Evolutionary conservation across 2,888 invertebrate genomes (phyloP), one percentile per base, ranked within the genome.

Genomic region (Xanthia icteritia): DNA sequence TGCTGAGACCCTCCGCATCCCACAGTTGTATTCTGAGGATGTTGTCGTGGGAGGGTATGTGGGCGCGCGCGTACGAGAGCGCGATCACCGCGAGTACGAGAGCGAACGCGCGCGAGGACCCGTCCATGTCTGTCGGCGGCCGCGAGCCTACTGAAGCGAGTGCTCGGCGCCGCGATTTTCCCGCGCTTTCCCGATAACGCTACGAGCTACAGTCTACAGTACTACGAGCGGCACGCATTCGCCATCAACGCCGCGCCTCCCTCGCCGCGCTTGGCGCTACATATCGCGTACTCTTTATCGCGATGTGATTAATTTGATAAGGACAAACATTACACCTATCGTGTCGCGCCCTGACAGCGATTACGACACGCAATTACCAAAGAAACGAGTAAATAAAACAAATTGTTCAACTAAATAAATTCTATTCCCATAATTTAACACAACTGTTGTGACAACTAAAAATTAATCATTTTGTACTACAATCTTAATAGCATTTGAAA

Each of bases 151-250:
- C 96, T 96, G 94, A 94, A 91, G 88, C 88, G 86, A 89, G 87
- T 85, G 85, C 87, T 81, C 84, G 89, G 80, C 89, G 90, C 78
- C 86, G 88, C 90, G 88, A 86, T 93, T 96, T 96, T 96, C 96
- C 95, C 96, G 96, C 96, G 96, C 94, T 96, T 96, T 96, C 92
- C 95, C 96, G 95, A 95, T 95, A 96, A 93, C 93, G 92, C 91
- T 92, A 92, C 93, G 91, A 85, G 81, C 73, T 72, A 78, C 61
- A 88, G 88, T 87, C 61, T 61, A 77, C 68, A 56, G 48, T 48
- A 86, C 89, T 87, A 87, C 87, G 90, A 74, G 81, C 69, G 71
- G 79, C 88, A 91, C 91, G 89, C 90, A 92, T 92, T 92, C 92
- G 93, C 93, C 94, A 92, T 93, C 92, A 91, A 92, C 93, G 92